phyloP scores from a whole-genome alignment of 1,140 invertebrate species.

The Drosophila littoralis region DNA sequence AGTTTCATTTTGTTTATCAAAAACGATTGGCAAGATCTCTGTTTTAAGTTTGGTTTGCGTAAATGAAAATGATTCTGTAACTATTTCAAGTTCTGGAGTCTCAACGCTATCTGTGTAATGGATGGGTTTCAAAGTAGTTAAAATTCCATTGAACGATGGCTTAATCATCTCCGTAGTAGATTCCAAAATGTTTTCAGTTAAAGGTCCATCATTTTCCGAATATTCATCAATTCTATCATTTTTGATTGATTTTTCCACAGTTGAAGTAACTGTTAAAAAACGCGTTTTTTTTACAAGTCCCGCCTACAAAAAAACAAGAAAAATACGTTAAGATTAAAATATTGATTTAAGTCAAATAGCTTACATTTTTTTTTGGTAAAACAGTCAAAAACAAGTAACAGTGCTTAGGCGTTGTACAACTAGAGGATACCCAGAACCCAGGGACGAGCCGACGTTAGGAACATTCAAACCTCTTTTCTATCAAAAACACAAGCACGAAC shows the following conservation, averaged over 20 bases:
- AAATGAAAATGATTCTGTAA: conserved; percentile 96
- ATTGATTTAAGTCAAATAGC: not conserved
- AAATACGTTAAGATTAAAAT: not conserved
- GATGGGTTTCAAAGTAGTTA: conserved; percentile 92
- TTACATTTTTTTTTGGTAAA: not conserved
- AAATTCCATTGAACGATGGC: conserved; percentile 89
- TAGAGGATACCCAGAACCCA: no score
- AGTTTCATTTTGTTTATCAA: conserved; percentile 88
- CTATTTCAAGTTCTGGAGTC: conserved; percentile 92
- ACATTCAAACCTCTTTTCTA: no score
- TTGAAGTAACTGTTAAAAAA: conserved; percentile 93
- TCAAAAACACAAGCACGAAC: no score
- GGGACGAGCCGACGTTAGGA: no score
- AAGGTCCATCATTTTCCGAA: conserved; percentile 87
- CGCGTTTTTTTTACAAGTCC: conserved; percentile 94
- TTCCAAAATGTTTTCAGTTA: conserved; percentile 94
- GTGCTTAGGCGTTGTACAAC: no score
- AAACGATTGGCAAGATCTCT: conserved; percentile 92
- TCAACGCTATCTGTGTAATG: conserved; percentile 89
- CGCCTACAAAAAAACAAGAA: conserved; percentile 86
- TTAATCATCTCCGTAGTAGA: conserved; percentile 90
- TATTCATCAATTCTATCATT: conserved; percentile 86
- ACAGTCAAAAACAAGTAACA: no score
- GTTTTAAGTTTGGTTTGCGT: conserved; percentile 94
- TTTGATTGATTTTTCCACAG: conserved; percentile 90